Evolutionary conservation across 2,888 invertebrate species (phyloP), one percentile per base, ranked within the genome.

Genomic region (Stenchaetothrips biformis): DNA sequence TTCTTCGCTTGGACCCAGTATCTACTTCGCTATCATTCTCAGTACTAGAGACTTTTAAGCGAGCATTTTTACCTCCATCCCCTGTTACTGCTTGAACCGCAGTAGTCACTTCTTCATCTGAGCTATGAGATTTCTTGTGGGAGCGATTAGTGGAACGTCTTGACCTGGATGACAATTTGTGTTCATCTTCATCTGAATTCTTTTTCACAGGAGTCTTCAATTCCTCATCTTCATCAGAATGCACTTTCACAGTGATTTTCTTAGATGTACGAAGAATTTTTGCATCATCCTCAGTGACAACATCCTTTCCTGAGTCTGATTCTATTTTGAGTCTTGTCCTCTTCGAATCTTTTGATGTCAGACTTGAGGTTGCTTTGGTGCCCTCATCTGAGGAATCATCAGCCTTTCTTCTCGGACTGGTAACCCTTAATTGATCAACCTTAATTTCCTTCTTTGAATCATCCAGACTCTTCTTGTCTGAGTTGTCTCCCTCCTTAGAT

Each of bases 81-180:
- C 37, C 8, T 13, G 48, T 18, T 47, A 27, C 37, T 37, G 8
- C 48, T 47, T 13, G 37, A 49, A 6, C 80, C 2, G 74, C 62
- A 48, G 27, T 37, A 53, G 49, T 79, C 3, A 21, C 59, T 37
- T 78, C 81, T 47, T 62, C 49, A 74, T 74, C 67, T 25, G 67
- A 74, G 11, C 11, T 25, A 74, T 25, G 21, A 7, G 25, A 9
- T 74, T 74, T 74, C 25, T 74, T 74, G 25, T 2, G 25, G 11
- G 25, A 2, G 67, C 67, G 67, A 74, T 11, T 74, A 11, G 21
- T 21, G 7, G 67, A 74, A 1, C 67, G 25, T 25, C 67, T n/a
- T 7, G 67, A 21, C 11, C 67, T 74, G 11, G 59, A 59, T 59
- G 59, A 13, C 16, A 59, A 59, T 6, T 6, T 74, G 9, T 21